Conservation (phyloP, 2,888 invertebrate genomes). For the Endomychus coccineus region DNA sequence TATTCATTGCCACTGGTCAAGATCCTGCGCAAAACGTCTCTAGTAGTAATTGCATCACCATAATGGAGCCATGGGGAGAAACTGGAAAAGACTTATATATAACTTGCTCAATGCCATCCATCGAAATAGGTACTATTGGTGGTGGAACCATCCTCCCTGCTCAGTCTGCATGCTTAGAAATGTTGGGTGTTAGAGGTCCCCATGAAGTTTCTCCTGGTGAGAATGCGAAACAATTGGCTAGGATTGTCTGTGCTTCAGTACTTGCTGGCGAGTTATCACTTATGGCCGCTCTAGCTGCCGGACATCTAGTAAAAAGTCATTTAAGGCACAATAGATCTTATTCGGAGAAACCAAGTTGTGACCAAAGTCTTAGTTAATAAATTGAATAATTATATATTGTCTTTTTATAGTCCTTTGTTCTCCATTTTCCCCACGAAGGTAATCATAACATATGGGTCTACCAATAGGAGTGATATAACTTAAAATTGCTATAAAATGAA, state of each 20-base stretch:
- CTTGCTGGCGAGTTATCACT: constrained; percentile 92
- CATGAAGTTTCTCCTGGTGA: constrained; percentile 66
- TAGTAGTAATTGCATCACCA: constrained; percentile 90
- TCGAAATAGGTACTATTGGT: constrained; percentile 92
- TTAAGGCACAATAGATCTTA: constrained; percentile 82
- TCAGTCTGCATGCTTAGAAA: constrained; percentile 82
- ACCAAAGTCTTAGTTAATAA: constrained; percentile 8
- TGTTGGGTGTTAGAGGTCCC: constrained; percentile 74
- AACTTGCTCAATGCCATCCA: constrained; percentile 92
- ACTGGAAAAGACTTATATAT: constrained; percentile 77
- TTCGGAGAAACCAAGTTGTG: constrained; percentile 25
- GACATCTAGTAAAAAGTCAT: constrained; percentile 92
- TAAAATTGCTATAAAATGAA: no score
- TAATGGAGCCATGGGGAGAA: constrained; percentile 78
- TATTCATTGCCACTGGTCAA: constrained; percentile 95
- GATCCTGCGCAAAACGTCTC: constrained; percentile 95
- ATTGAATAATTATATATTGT: no score
- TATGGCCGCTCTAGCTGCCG: constrained; percentile 91
- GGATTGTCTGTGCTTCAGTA: constrained; percentile 87
- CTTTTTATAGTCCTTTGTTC: no score
- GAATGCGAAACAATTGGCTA: constrained; percentile 79
- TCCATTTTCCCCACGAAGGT: no score
- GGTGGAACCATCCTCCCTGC: constrained; percentile 90
- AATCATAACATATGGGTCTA: no score
- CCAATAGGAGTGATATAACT: no score